Conservation (phyloP, 2,888 invertebrate species). For the Melangyna quadrimaculata region DNA sequence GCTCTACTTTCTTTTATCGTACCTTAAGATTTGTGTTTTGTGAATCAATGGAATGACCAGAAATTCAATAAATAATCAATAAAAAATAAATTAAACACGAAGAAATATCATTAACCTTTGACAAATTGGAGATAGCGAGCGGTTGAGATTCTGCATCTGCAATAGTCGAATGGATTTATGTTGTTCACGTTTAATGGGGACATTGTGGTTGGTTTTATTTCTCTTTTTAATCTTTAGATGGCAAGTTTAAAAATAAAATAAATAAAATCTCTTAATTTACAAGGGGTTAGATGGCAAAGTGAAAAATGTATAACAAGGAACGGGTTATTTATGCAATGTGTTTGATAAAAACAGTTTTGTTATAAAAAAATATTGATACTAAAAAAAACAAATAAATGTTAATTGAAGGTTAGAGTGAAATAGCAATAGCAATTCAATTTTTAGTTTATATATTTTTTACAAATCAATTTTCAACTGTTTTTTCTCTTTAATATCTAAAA, state of each 20-base stretch:
- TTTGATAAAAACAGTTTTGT: too few species aligned
- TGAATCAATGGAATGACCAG: background rate
- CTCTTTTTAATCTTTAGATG: background rate
- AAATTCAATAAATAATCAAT: background rate
- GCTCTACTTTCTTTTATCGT: background rate
- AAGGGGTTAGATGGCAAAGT: too few species aligned
- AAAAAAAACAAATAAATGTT: too few species aligned
- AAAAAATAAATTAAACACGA: background rate
- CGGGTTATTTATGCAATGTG: too few species aligned
- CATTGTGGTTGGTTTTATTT: background rate
- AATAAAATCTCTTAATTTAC: too few species aligned
- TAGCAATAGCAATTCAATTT: too few species aligned
- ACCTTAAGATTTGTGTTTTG: background rate
- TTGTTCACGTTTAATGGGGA: background rate
- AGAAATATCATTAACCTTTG: constrained; percentile 5
- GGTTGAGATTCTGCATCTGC: background rate
- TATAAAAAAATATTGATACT: too few species aligned
- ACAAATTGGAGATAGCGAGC: constrained; percentile 15
- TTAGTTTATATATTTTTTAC: too few species aligned
- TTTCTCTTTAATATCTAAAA: too few species aligned
- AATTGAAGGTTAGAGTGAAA: too few species aligned
- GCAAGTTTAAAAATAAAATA: background rate
- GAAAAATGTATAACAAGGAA: too few species aligned
- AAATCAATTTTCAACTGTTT: too few species aligned
- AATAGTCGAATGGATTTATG: background rate